phyloP scores from a whole-genome alignment of 2,888 invertebrate species.

The Hydropsyche betteni region DNA sequence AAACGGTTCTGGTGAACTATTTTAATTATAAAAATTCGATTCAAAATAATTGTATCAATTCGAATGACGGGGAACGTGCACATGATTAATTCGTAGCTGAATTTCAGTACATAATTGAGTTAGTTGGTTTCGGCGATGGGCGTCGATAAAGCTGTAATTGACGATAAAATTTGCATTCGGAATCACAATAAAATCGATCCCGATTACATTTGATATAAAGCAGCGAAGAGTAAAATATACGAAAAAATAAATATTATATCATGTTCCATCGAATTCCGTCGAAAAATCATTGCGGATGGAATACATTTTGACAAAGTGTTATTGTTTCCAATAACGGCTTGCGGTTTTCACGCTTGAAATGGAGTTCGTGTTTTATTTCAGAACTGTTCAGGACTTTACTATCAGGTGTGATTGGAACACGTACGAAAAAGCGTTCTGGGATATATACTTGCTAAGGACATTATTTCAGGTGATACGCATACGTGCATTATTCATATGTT shows the following conservation, averaged over 20 bases:
- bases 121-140: background rate
- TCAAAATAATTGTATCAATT: background rate
- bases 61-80: background rate
- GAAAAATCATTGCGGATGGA: slow-evolving; percentile 6
- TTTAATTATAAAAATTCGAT: too few species aligned
- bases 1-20: too few species aligned
- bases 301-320: slow-evolving; percentile 36
- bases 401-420: slow-evolving; percentile 48
- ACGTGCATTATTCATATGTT: too few species aligned
- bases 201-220: too few species aligned
- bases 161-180: slow-evolving; percentile 4
- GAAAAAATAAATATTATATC: too few species aligned
- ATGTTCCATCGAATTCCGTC: too few species aligned
- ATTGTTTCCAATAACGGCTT: slow-evolving; percentile 39
- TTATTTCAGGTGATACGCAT: slow-evolving; percentile 22
- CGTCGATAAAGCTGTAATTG: background rate
- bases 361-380: slow-evolving; percentile 39
- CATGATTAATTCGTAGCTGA: background rate
- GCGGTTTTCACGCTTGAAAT: slow-evolving; percentile 19
- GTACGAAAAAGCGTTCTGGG: slow-evolving; percentile 32
- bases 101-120: slow-evolving; percentile 1
- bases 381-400: slow-evolving; percentile 37
- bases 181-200: background rate
- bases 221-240: too few species aligned
- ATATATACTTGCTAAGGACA: slow-evolving; percentile 38